These are phyloP conservation scores for Camptogramma bilineatum DNA, from an alignment of 2,888 invertebrate species.

Conservation along the genomic window DNA sequence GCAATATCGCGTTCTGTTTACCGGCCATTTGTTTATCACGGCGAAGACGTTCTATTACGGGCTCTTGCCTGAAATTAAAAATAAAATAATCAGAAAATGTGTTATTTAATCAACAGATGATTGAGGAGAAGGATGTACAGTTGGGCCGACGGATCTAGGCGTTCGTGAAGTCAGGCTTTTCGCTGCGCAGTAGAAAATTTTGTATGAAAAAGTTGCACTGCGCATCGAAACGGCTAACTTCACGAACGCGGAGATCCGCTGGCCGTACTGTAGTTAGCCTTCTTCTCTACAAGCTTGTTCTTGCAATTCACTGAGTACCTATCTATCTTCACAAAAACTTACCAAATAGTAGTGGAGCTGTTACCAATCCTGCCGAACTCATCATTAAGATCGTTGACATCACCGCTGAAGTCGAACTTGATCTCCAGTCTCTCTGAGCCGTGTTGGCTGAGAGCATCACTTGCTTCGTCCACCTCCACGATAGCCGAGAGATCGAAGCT, in stretches of 20 bases:
- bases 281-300: too few species aligned
- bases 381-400: slow-evolving; percentile 67
- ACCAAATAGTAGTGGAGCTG: slow-evolving; percentile 76
- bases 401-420: slow-evolving; percentile 70
- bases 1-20: slow-evolving; percentile 76
- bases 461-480: slow-evolving; percentile 76
- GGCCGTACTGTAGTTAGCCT: too few species aligned
- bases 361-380: slow-evolving; percentile 65
- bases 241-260: too few species aligned
- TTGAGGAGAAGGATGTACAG: too few species aligned
- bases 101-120: too few species aligned
- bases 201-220: too few species aligned
- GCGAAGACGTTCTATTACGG: slow-evolving; percentile 74
- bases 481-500: slow-evolving; percentile 81
- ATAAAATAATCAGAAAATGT: too few species aligned
- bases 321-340: slow-evolving; percentile 18
- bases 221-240: too few species aligned
- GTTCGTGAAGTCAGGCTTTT: too few species aligned
- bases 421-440: slow-evolving; percentile 73
- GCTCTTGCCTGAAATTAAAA: slow-evolving; percentile 69
- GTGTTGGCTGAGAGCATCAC: slow-evolving; percentile 66
- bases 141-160: too few species aligned
- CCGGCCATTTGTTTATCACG: slow-evolving; percentile 74
- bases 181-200: too few species aligned
- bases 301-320: too few species aligned